Percentiles rank a stretch among this genome's conserved stretches.
Evolutionary conservation across 2,797 vertebrate genomes (phyloP).

Genomic region (Carcharodon carcharias): DNA sequence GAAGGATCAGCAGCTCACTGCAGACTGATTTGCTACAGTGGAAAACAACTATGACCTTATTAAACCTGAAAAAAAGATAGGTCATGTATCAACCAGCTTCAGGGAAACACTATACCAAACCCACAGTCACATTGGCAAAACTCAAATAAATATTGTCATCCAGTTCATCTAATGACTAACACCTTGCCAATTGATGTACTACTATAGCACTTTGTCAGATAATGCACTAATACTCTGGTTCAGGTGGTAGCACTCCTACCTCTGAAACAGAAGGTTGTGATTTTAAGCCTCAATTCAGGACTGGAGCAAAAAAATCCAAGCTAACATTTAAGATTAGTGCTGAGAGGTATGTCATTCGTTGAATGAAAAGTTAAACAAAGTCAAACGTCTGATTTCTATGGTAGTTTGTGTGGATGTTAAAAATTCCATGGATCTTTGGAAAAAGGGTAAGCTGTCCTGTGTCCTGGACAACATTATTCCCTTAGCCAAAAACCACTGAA

Average conservation of each 20-base stretch:
- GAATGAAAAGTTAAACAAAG: neutral
- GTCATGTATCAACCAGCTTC: neutral
- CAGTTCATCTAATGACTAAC: neutral
- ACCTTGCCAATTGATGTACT: neutral
- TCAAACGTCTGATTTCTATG: neutral
- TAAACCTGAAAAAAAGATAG: neutral
- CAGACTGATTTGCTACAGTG: neutral
- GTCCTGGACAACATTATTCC: neutral
- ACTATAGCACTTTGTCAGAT: neutral
- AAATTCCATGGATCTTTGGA: neutral
- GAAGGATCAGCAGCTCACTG: neutral
- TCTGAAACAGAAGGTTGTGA: no score
- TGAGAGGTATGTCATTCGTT: neutral
- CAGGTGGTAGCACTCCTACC: neutral
- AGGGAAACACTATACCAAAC: neutral
- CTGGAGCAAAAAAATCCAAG: neutral
- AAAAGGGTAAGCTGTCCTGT: no score
- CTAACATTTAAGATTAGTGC: neutral
- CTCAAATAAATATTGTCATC: neutral
- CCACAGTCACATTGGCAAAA: neutral
- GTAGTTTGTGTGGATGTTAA: neutral
- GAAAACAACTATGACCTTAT: neutral
- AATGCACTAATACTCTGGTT: neutral
- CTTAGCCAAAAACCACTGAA: neutral
- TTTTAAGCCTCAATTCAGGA: neutral